Percentiles rank a stretch among this genome's conserved stretches.
These are phyloP conservation scores for Sebastes steindachneri DNA, from an alignment of 2,797 vertebrate species.

Conservation along the genomic window DNA sequence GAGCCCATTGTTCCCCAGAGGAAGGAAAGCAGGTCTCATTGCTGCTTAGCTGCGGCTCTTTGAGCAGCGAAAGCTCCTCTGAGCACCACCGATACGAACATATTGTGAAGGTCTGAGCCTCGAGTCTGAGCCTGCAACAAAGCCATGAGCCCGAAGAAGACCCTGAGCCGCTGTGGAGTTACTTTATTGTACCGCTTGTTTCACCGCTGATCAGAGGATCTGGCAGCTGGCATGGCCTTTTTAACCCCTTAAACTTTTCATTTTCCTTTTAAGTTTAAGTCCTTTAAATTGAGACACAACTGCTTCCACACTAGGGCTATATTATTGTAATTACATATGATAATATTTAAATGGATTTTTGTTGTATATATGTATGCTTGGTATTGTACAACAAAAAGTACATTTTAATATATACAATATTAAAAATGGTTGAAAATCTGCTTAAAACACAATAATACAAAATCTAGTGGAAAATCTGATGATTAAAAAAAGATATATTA, in stretches of 20 bases:
- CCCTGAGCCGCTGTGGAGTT: slow-evolving; percentile 22
- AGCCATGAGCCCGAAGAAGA: slow-evolving; percentile 46
- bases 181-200: slow-evolving; percentile 40
- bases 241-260: slow-evolving; percentile 6
- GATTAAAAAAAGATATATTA: background rate
- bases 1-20: slow-evolving; percentile 79
- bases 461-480: background rate
- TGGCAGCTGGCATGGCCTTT: slow-evolving; percentile 31
- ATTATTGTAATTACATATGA: background rate
- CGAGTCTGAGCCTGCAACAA: slow-evolving; percentile 61
- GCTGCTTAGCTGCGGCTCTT: slow-evolving; percentile 74
- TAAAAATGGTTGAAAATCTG: background rate
- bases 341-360: background rate
- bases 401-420: background rate
- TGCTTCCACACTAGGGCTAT: background rate
- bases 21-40: slow-evolving; percentile 72
- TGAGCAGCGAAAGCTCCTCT: slow-evolving; percentile 77
- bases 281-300: background rate
- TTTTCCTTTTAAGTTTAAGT: too few relatives aligned
- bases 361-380: background rate
- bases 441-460: background rate
- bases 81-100: slow-evolving; percentile 71
- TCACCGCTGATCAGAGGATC: slow-evolving; percentile 22
- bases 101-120: slow-evolving; percentile 63
- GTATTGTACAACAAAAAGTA: background rate